These are phyloP conservation scores for Anguilla marmorata DNA, from an alignment of 2,797 vertebrate species.

Conservation along the genomic window DNA sequence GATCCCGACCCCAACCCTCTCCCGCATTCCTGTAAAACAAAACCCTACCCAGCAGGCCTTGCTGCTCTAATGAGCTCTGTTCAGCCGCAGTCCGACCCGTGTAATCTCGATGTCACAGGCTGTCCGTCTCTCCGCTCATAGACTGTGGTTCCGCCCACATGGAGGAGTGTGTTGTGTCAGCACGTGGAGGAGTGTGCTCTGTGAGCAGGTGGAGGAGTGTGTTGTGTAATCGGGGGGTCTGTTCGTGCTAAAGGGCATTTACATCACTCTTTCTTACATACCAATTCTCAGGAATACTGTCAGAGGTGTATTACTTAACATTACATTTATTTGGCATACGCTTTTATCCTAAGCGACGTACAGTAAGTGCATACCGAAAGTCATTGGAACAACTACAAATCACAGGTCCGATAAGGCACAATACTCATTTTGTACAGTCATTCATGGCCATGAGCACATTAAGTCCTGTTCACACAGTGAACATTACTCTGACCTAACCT, in stretches of 20 bases:
- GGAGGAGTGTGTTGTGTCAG: too few relatives aligned
- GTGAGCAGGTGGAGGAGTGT: too few relatives aligned
- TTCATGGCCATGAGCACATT: too few relatives aligned
- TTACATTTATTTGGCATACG: too few relatives aligned
- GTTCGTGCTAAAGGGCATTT: background rate
- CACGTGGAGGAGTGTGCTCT: background rate
- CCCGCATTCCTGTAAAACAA: background rate
- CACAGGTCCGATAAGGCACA: too few relatives aligned
- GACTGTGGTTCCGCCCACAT: background rate
- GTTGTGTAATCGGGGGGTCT: background rate
- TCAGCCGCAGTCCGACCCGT: background rate
- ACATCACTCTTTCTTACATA: background rate
- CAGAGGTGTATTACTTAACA: too few relatives aligned
- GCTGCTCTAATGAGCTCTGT: background rate
- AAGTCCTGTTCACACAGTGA: too few relatives aligned
- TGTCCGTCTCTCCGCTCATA: background rate
- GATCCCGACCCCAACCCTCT: background rate
- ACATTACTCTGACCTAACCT: too few relatives aligned
- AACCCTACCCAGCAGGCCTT: background rate
- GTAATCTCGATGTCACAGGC: constrained; percentile 12
- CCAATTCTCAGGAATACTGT: background rate
- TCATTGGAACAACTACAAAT: too few relatives aligned
- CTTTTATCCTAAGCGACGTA: too few relatives aligned
- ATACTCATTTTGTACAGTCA: too few relatives aligned
- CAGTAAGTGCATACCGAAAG: too few relatives aligned